Base-by-base conservation (phyloP, 2,113 vertebrate genomes). In the Ammodytes marinus region DNA sequence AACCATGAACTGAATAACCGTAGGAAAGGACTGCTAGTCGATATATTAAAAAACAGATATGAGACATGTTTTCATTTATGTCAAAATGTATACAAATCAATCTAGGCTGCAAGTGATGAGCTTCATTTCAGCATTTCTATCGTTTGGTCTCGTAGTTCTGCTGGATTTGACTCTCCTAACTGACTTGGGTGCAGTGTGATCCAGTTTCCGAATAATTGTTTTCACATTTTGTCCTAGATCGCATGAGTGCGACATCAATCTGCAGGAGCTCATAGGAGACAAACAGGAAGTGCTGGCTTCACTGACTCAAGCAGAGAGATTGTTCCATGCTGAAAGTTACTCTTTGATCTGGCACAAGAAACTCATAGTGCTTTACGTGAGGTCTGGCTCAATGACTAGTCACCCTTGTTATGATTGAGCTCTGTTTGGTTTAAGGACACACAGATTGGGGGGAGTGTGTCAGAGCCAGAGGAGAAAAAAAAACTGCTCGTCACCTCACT, bases 271-370 rank as follows among this genome's bases (percentile, higher is more conserved):
- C 69, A n/a, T 10, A 61, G 12, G 77, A 85, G 80, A 89, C 66
- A 71, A 78, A 91, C 76, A 93, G 93, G 92, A 94, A 91, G 75
- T 76, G 52, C 67, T 77, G 66, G 71, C 69, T 88, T 65, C 45
- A 73, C 80, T 78, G 77, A 90, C 81, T 88, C 87, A 90, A 77
- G 71, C 70, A 80, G 19, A 59, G 84, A 89, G 74, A 85, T 80
- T 73, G 27, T n/a, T 74, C 55, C 53, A 52, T 47, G 55, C 64
- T 14, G 69, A 69, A 66, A 57, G 37, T 74, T 65, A 52, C 70
- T 74, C 75, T 86, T 81, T 86, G 77, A 84, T 84, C 79, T 72
- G 35, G 57, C 69, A 59, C 83, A 58, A 80, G 57, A 66, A 84
- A 85, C 80, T 81, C 73, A 19, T 74, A 27, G 63, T 74, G 54